phyloP scores from a whole-genome alignment of 2,888 invertebrate species.

The Napeogenes sylphis region DNA sequence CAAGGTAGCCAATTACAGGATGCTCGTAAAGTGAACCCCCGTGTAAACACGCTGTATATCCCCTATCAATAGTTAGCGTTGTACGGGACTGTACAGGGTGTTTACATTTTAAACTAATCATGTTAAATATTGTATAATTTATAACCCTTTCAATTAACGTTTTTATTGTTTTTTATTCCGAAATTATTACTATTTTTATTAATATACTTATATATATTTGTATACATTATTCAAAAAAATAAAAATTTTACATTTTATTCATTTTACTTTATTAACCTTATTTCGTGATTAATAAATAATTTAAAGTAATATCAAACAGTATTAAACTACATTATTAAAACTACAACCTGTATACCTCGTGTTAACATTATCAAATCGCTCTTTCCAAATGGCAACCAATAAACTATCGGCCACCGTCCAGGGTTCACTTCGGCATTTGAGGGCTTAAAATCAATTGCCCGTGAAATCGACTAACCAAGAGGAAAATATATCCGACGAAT shows the following conservation, averaged over 20 bases:
- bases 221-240: no score
- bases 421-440: constrained; percentile 57
- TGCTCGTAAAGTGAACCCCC: constrained; percentile 56
- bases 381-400: constrained; percentile 64
- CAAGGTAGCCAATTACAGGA: constrained; percentile 52
- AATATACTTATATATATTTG: no score
- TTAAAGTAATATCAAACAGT: no score
- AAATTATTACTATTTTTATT: no score
- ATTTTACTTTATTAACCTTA: no score
- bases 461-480: constrained; percentile 74
- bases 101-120: constrained; percentile 1
- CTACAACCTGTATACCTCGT: constrained; percentile 36
- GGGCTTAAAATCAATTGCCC: constrained; percentile 71
- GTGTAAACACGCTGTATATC: constrained; percentile 46
- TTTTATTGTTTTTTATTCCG: no score
- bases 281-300: no score
- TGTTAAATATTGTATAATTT: no score
- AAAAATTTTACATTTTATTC: no score
- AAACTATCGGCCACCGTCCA: constrained; percentile 65
- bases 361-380: constrained; percentile 64
- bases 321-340: neutral
- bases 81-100: constrained; percentile 27
- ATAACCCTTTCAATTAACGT: no score
- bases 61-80: constrained; percentile 33
- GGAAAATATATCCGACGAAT: constrained; percentile 72